Evolutionary conservation across 2,888 invertebrate species (phyloP).

Genomic region (Pristionchus arcanus): DNA sequence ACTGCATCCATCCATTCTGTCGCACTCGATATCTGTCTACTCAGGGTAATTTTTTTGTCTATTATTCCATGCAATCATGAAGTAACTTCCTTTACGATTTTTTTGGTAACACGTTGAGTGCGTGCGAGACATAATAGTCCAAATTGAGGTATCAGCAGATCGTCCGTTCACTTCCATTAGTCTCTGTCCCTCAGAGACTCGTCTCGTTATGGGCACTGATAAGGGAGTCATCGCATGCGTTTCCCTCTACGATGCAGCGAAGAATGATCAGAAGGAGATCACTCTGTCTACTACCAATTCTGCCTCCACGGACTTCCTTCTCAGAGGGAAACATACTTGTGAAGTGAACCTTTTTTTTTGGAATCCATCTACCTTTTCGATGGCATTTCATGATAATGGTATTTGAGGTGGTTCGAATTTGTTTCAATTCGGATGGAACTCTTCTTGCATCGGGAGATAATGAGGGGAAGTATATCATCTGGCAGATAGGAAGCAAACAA

Average conservation of each 20-base stretch:
- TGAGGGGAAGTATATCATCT: slow-evolving; percentile 70
- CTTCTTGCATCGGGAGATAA: slow-evolving; percentile 72
- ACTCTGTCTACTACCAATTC: slow-evolving; percentile 50
- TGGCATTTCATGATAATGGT: neutral
- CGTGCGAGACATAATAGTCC: slow-evolving; percentile 55
- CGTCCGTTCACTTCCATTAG: slow-evolving; percentile 69
- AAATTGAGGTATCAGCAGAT: slow-evolving; percentile 68
- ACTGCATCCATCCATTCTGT: slow-evolving; percentile 66
- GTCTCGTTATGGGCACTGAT: slow-evolving; percentile 70
- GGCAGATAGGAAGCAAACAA: slow-evolving; percentile 74
- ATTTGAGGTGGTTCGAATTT: slow-evolving; percentile 55
- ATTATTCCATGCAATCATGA: neutral
- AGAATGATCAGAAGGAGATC: slow-evolving; percentile 34
- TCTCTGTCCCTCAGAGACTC: slow-evolving; percentile 71
- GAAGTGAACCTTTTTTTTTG: neutral
- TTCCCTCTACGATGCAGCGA: slow-evolving; percentile 57
- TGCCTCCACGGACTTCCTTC: slow-evolving; percentile 17
- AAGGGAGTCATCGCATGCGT: slow-evolving; percentile 70
- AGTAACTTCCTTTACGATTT: neutral
- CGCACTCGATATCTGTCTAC: slow-evolving; percentile 63
- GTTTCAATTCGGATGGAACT: slow-evolving; percentile 70
- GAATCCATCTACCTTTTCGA: no score
- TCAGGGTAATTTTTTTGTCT: slow-evolving; percentile 60
- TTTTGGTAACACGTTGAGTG: slow-evolving; percentile 54
- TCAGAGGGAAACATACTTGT: slow-evolving; percentile 1